Conservation (phyloP, 2,888 invertebrate species). For the Pecten maximus region DNA sequence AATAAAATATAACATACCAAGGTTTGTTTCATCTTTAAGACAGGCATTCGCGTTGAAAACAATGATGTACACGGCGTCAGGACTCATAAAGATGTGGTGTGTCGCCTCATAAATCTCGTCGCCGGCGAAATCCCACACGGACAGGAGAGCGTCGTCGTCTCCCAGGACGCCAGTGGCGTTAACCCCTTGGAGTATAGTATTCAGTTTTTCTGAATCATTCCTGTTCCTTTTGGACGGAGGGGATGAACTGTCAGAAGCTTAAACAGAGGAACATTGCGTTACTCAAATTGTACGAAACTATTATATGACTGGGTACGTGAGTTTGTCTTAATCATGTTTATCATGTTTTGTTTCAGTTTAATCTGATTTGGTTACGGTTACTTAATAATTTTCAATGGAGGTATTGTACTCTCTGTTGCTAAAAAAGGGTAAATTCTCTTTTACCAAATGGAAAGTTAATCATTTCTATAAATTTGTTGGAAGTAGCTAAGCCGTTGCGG, state of each 20-base stretch:
- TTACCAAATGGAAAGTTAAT: no score
- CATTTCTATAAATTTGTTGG: no score
- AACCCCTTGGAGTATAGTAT: neutral
- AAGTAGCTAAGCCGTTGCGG: no score
- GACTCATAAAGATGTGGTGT: neutral
- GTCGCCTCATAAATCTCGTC: neutral
- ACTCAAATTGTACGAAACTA: no score
- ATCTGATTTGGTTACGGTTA: no score
- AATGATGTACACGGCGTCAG: conserved; percentile 2
- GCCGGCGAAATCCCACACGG: neutral
- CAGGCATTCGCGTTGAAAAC: neutral
- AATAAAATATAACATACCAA: neutral
- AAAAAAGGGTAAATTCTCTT: no score
- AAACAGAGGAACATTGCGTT: no score
- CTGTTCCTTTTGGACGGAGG: neutral
- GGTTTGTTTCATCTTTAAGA: neutral
- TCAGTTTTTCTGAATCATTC: neutral
- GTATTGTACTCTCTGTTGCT: no score
- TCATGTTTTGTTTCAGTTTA: no score
- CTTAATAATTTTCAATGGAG: no score
- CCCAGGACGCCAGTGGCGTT: neutral
- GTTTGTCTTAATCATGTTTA: no score
- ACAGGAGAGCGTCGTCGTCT: neutral
- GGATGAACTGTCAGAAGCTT: neutral
- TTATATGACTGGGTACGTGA: no score